A percentile compares a stretch with the other conserved stretches of the same genome.
These are phyloP conservation scores for Latrodectus elegans DNA, from an alignment of 2,888 invertebrate species.

Conservation along the genomic window DNA sequence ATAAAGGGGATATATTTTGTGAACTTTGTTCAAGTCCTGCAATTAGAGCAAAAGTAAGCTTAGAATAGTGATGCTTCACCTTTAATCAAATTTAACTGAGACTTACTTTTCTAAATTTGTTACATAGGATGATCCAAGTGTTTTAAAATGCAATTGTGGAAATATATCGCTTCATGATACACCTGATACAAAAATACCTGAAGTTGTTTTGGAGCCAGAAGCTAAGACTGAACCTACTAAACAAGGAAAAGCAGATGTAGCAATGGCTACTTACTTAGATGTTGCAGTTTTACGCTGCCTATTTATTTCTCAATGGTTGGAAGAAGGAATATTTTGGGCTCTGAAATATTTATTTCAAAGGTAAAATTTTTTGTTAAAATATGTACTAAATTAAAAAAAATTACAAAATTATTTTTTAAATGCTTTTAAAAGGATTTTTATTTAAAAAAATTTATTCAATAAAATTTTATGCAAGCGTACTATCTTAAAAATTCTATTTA, in stretches of 20 bases:
- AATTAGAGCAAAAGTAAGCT: conserved; percentile 27
- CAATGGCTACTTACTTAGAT: conserved; percentile 94
- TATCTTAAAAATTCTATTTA: too few relatives aligned
- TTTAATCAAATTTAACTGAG: not conserved
- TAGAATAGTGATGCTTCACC: not conserved
- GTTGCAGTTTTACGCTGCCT: conserved; percentile 96
- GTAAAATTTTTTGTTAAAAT: conserved; percentile 76
- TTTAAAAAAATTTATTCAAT: too few relatives aligned
- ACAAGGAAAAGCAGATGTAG: conserved; percentile 44
- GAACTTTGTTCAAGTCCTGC: conserved; percentile 45
- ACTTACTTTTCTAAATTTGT: not conserved
- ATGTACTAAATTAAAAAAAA: not conserved
- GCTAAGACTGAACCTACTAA: conserved; percentile 3
- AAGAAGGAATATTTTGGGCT: conserved; percentile 98
- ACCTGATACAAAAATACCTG: conserved; percentile 24
- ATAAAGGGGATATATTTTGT: conserved; percentile 51
- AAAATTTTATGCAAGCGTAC: too few relatives aligned
- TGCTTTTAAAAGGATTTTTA: not conserved
- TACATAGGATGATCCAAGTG: conserved; percentile 41
- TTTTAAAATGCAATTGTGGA: conserved; percentile 59
- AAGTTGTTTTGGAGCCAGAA: not conserved
- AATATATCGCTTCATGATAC: conserved; percentile 30
- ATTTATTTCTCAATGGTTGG: conserved; percentile 97
- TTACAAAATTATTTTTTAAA: not conserved
- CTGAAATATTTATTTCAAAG: conserved; percentile 91